phyloP scores from a whole-genome alignment of 37 sponge, comb jelly and placozoan species.

The Ianthella basta region DNA sequence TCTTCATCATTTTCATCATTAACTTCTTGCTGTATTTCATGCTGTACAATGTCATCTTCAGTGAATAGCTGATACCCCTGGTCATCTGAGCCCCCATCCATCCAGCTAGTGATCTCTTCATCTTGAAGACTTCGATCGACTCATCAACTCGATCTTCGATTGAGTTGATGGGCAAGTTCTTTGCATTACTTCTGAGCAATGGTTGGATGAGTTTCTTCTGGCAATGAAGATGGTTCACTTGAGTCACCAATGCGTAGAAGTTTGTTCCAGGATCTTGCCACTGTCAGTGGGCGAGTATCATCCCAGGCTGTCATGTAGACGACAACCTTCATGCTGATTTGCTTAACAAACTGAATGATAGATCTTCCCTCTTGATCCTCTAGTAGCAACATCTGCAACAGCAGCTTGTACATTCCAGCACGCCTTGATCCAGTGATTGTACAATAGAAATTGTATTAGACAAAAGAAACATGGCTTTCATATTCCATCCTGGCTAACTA shows the following conservation, averaged over 20 bases:
- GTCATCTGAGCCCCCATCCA: slow-evolving; percentile 21
- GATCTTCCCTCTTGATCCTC: slow-evolving; percentile 40
- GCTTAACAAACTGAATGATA: slow-evolving; percentile 34
- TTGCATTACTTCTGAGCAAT: neutral
- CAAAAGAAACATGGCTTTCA: slow-evolving; percentile 48
- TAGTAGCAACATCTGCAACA: slow-evolving; percentile 30
- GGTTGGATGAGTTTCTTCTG: slow-evolving; percentile 4
- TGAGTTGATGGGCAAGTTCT: slow-evolving; percentile 24
- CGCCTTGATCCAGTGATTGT: slow-evolving; percentile 64
- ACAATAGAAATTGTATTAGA: slow-evolving; percentile 44
- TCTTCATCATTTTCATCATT: slow-evolving; percentile 30
- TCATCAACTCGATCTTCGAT: neutral
- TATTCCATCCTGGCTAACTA: slow-evolving; percentile 34
- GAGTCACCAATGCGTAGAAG: slow-evolving; percentile 13
- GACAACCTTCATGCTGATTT: slow-evolving; percentile 40
- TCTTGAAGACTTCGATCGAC: neutral
- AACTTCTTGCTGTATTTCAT: slow-evolving; percentile 23
- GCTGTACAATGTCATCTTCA: slow-evolving; percentile 41
- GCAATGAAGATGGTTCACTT: slow-evolving; percentile 23
- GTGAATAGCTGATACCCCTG: slow-evolving; percentile 34
- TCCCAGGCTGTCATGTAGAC: slow-evolving; percentile 44
- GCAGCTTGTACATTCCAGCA: slow-evolving; percentile 48
- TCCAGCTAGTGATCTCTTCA: slow-evolving; percentile 38
- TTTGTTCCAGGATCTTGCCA: slow-evolving; percentile 40
- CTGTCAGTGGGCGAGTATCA: slow-evolving; percentile 29